Percentiles rank a stretch among this genome's conserved stretches.
These are phyloP conservation scores for Melitaea cinxia DNA, from an alignment of 1,140 invertebrate species.

Conservation along the genomic window DNA sequence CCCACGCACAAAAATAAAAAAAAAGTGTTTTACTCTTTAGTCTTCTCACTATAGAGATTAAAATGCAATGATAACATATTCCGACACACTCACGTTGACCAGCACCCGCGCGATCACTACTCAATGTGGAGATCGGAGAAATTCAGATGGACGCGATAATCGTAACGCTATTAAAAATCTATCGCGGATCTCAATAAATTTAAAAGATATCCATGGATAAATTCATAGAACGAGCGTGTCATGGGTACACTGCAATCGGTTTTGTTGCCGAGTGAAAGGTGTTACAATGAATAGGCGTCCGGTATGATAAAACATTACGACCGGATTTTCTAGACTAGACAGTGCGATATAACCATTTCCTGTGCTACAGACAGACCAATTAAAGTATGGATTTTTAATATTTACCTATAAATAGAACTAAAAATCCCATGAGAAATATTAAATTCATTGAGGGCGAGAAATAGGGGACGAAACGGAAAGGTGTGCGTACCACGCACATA, in stretches of 20 bases:
- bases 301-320: conserved; percentile 11
- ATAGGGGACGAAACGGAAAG: conserved; percentile 40
- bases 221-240: conserved; percentile 36
- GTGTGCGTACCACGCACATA: conserved; percentile 19
- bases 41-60: conserved; percentile 18
- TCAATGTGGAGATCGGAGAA: conserved; percentile 47
- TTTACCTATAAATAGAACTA: conserved; percentile 54
- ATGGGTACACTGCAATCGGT: conserved; percentile 32
- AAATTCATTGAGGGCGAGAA: conserved; percentile 52
- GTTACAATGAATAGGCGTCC: conserved; percentile 11
- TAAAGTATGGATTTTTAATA: conserved; percentile 48
- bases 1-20: conserved; percentile 10
- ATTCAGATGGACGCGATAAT: conserved; percentile 62
- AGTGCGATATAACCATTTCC: not conserved
- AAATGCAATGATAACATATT: conserved; percentile 12
- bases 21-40: conserved; percentile 12
- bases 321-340: conserved; percentile 2
- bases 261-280: conserved; percentile 30
- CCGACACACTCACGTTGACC: not conserved
- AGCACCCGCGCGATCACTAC: conserved; percentile 11
- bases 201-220: conserved; percentile 46
- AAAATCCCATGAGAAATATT: conserved; percentile 67
- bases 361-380: not conserved
- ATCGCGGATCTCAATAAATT: conserved; percentile 51
- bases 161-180: conserved; percentile 54